Conservation (phyloP, 2,113 vertebrate species). For the Ptilonorhynchus violaceus region DNA sequence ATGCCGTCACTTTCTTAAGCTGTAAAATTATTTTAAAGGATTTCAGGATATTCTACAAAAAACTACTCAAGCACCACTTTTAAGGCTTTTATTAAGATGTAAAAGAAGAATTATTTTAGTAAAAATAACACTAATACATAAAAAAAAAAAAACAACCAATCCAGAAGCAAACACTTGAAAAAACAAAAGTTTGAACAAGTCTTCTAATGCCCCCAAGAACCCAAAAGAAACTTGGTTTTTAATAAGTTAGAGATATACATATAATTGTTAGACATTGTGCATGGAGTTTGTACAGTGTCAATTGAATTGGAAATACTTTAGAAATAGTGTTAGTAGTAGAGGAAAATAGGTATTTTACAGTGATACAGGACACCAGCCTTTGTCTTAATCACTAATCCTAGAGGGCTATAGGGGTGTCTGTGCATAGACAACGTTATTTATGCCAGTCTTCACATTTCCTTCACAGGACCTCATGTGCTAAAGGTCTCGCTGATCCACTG, state of each 20-base stretch:
- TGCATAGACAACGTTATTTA: neutral
- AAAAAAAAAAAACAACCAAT: neutral
- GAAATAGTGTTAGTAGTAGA: neutral
- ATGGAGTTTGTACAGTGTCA: neutral
- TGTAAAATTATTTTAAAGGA: neutral
- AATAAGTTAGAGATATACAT: neutral
- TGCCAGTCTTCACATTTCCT: neutral
- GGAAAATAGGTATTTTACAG: neutral
- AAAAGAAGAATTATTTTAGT: neutral
- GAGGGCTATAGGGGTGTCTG: neutral
- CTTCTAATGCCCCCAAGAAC: neutral
- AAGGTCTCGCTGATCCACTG: neutral
- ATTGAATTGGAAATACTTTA: neutral
- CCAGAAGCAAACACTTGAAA: neutral
- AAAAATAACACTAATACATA: neutral
- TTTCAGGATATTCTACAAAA: neutral
- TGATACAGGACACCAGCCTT: neutral
- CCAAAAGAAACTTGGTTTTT: neutral
- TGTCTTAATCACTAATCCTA: neutral
- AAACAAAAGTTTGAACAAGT: neutral
- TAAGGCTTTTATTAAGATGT: neutral
- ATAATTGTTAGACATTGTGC: neutral
- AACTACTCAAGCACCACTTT: neutral
- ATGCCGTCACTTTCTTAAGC: neutral
- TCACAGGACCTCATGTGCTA: neutral